phyloP scores from a whole-genome alignment of 92 coral and sea anemone species.

The Plumapathes pennacea region DNA sequence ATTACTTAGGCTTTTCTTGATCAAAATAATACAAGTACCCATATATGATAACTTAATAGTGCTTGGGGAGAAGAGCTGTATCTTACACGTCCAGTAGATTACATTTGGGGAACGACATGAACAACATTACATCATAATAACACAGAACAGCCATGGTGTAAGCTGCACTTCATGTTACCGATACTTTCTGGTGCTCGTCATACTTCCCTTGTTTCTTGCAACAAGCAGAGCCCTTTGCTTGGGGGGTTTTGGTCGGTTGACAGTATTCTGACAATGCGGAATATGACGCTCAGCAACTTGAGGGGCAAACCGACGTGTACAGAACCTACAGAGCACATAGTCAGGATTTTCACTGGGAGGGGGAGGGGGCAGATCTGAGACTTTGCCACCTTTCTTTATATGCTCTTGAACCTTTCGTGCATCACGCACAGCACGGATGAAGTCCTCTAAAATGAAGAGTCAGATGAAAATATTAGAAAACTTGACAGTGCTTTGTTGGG shows the following conservation, averaged over 20 bases:
- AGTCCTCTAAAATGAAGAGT: slow-evolving; percentile 89
- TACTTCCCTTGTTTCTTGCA: slow-evolving; percentile 43
- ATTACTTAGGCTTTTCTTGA: too few relatives aligned
- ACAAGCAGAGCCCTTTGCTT: slow-evolving; percentile 76
- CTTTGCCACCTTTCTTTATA: slow-evolving; percentile 85
- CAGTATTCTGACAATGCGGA: slow-evolving; percentile 88
- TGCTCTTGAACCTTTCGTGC: slow-evolving; percentile 86
- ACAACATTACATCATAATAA: too few relatives aligned
- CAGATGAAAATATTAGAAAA: background rate
- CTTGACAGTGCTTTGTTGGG: too few relatives aligned
- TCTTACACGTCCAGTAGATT: too few relatives aligned
- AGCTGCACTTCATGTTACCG: too few relatives aligned
- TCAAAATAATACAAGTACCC: too few relatives aligned
- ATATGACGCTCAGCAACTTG: slow-evolving; percentile 95
- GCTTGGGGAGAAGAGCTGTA: too few relatives aligned
- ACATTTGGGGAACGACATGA: too few relatives aligned
- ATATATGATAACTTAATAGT: too few relatives aligned
- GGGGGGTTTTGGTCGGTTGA: slow-evolving; percentile 93
- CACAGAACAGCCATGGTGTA: too few relatives aligned
- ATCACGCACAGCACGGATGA: slow-evolving; percentile 83
- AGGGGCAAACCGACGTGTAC: slow-evolving; percentile 90
- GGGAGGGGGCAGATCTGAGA: slow-evolving; percentile 96
- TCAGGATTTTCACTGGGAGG: slow-evolving; percentile 97
- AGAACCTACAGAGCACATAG: slow-evolving; percentile 83
- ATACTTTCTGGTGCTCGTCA: too few relatives aligned